phyloP scores from a whole-genome alignment of 2,113 vertebrate species.

The Hippocampus guttulatus region DNA sequence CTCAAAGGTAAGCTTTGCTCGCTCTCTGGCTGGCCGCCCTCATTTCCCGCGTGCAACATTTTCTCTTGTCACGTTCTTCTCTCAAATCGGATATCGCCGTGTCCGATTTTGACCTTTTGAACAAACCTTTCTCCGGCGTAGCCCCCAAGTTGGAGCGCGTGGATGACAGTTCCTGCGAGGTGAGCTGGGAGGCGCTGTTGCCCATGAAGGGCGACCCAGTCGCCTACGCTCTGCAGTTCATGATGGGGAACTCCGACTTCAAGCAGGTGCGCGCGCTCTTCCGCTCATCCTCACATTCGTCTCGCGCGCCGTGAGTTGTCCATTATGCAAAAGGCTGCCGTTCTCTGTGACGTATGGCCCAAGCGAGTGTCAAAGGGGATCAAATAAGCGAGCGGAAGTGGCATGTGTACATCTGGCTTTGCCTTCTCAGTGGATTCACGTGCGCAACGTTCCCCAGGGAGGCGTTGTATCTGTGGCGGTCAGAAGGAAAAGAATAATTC shows the following conservation, averaged over 20 bases:
- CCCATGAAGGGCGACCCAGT: slow-evolving; percentile 94
- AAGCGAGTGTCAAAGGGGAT: no score
- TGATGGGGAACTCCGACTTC: slow-evolving; percentile 92
- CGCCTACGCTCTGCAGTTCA: slow-evolving; percentile 89
- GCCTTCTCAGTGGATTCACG: no score
- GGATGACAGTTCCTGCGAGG: slow-evolving; percentile 87
- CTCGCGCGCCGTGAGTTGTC: neutral
- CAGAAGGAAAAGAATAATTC: no score
- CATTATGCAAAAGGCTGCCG: neutral
- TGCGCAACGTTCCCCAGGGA: no score
- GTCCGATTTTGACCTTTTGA: neutral
- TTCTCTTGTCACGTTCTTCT: neutral
- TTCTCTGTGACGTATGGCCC: neutral
- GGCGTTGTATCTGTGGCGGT: no score
- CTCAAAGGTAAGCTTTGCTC: slow-evolving; percentile 81
- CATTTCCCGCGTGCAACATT: neutral
- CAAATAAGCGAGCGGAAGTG: no score
- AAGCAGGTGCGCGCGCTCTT: slow-evolving; percentile 80
- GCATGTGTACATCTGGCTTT: no score
- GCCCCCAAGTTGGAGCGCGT: slow-evolving; percentile 88
- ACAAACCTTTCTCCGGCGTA: slow-evolving; percentile 30
- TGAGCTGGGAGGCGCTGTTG: slow-evolving; percentile 84
- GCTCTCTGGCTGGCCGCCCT: neutral
- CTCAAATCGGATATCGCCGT: neutral
- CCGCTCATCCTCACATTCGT: neutral